Evolutionary conservation across 2,888 invertebrate genomes (phyloP).

Genomic region (Osmoderma eremita): DNA sequence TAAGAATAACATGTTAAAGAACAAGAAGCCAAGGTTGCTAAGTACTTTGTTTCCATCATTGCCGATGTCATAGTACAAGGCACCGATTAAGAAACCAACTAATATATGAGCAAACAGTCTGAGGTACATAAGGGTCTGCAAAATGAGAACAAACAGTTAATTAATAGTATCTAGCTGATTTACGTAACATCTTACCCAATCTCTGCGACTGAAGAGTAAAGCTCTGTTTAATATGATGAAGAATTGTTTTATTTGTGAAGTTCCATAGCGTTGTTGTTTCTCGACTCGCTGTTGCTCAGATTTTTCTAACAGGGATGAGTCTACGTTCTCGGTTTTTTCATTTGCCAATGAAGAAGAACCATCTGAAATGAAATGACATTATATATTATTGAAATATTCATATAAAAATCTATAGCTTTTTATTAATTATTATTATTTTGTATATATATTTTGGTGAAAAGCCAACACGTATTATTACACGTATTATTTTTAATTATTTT

Average conservation of each 20-base stretch:
- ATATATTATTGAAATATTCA: too few relatives aligned
- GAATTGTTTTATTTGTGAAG: conserved; percentile 83
- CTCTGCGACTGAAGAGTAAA: conserved; percentile 84
- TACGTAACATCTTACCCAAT: conserved; percentile 74
- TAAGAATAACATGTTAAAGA: conserved; percentile 98
- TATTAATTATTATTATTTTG: too few relatives aligned
- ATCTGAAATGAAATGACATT: conserved; percentile 32
- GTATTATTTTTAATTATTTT: too few relatives aligned
- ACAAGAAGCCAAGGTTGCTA: conserved; percentile 95
- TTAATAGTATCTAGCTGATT: conserved; percentile 28
- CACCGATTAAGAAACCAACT: conserved; percentile 93
- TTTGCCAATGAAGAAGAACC: conserved; percentile 69
- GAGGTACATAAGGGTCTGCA: conserved; percentile 93
- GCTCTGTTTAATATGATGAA: conserved; percentile 89
- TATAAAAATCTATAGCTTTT: too few relatives aligned
- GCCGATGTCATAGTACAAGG: conserved; percentile 94
- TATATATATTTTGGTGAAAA: neutral
- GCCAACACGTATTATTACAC: too few relatives aligned
- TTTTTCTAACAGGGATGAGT: conserved; percentile 74
- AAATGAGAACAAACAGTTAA: neutral
- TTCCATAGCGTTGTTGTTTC: conserved; percentile 82
- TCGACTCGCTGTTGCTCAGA: conserved; percentile 66
- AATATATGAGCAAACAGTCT: conserved; percentile 93
- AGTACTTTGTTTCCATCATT: conserved; percentile 96
- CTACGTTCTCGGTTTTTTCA: conserved; percentile 77